A percentile compares a stretch with the other conserved stretches of the same genome.
Conservation (phyloP, 2,888 invertebrate species). For the Atherix ibis region DNA sequence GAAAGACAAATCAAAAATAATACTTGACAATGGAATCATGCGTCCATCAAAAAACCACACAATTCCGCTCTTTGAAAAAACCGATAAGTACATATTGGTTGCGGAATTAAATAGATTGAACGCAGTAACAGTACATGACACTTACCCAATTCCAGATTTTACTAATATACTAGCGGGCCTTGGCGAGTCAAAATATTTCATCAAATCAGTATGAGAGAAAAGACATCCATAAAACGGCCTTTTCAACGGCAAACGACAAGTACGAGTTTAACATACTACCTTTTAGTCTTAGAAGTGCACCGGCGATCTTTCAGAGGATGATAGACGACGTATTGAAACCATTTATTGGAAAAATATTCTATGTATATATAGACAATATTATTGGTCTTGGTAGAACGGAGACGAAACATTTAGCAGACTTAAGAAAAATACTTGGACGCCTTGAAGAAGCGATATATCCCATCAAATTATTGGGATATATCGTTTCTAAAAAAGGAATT, state of each 20-base stretch:
- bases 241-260: constrained; percentile 11
- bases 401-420: constrained; percentile 1
- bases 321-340: constrained; percentile 13
- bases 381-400: constrained; percentile 5
- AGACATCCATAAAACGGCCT: constrained; percentile 13
- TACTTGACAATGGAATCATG: constrained; percentile 19
- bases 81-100: constrained; percentile 12
- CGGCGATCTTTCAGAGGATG: constrained; percentile 13
- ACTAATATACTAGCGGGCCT: constrained; percentile 1
- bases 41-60: constrained; percentile 16
- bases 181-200: constrained; percentile 9
- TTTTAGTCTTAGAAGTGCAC: constrained; percentile 3
- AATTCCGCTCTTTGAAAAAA: constrained; percentile 15
- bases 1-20: constrained; percentile 18
- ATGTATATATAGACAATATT: constrained; percentile 10
- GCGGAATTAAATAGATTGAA: constrained; percentile 14
- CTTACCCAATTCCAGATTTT: constrained; percentile 5
- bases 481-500: constrained; percentile 3
- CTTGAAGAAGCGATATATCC: constrained; percentile 1
- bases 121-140: constrained; percentile 12
- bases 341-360: constrained; percentile 9
- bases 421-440: constrained; percentile 1
- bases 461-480: constrained; percentile 4
- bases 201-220: constrained; percentile 12
- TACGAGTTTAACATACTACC: constrained; percentile 7